These are phyloP conservation scores for Erethizon dorsatum DNA, from an alignment of 2,797 vertebrate species.

Conservation along the genomic window DNA sequence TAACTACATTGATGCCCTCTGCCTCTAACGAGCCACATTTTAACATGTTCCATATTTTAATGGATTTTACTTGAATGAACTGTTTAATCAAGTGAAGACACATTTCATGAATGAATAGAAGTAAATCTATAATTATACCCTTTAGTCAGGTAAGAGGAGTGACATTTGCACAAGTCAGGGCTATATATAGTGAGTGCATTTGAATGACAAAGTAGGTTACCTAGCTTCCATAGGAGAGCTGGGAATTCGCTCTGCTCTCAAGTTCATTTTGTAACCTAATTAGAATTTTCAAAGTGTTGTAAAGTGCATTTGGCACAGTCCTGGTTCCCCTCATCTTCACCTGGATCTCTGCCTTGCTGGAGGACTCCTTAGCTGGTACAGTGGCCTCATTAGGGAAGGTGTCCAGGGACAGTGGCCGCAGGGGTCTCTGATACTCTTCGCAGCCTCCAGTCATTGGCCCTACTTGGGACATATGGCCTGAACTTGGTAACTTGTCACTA, in stretches of 20 bases:
- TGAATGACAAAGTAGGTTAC: constrained; percentile 87
- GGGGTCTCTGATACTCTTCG: not conserved
- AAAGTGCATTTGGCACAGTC: constrained; percentile 19
- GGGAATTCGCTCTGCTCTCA: constrained; percentile 68
- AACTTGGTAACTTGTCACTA: not conserved
- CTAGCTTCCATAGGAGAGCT: constrained; percentile 77
- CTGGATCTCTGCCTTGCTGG: constrained; percentile 41
- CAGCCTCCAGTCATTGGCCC: not conserved
- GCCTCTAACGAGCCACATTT: constrained; percentile 74
- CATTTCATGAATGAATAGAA: constrained; percentile 87
- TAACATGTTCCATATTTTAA: constrained; percentile 83
- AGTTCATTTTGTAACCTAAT: constrained; percentile 77
- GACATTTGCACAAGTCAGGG: constrained; percentile 79
- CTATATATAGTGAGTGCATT: constrained; percentile 83
- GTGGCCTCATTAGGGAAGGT: not conserved
- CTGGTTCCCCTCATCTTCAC: not conserved
- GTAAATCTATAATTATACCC: constrained; percentile 86
- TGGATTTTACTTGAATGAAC: constrained; percentile 86
- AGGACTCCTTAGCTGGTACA: not conserved
- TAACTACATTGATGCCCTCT: constrained; percentile 73
- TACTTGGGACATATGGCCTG: not conserved
- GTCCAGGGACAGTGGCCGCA: not conserved
- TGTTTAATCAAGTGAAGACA: constrained; percentile 86
- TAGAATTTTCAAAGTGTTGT: constrained; percentile 77
- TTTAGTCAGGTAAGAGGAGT: constrained; percentile 86